Conservation (phyloP, 2,113 vertebrate species). For the Vulpes vulpes region DNA sequence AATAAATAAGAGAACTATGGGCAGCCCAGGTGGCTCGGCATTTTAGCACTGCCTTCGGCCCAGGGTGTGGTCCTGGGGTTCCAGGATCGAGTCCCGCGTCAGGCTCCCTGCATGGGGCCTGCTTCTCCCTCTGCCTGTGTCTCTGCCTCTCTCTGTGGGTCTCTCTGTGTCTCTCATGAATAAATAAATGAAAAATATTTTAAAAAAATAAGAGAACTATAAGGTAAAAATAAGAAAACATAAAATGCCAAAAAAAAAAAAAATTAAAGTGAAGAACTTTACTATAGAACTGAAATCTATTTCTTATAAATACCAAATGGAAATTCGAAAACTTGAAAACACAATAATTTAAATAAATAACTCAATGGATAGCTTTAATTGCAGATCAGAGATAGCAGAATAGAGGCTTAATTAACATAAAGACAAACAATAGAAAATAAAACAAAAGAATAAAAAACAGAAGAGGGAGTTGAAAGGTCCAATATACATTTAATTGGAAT, state of each 20-base stretch:
- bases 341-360: not conserved
- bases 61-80: no score
- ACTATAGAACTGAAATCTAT: not conserved
- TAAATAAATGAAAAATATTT: no score
- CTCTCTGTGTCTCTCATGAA: no score
- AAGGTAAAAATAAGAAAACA: not conserved
- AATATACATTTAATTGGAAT: not conserved
- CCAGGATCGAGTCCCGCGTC: no score
- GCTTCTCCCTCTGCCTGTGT: no score
- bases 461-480: not conserved
- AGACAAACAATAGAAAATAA: not conserved
- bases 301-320: not conserved
- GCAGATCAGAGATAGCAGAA: not conserved
- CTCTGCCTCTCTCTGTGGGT: no score
- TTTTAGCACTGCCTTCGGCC: no score
- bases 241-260: not conserved
- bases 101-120: no score
- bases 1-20: not conserved
- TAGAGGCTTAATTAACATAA: not conserved
- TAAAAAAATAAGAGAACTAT: not conserved
- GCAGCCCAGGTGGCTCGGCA: no score
- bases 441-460: not conserved
- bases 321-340: conserved; percentile 45
- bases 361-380: not conserved
- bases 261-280: not conserved